A percentile compares a stretch with the other conserved stretches of the same genome.
Conservation (phyloP, 92 coral and sea anemone genomes). For the Porites lobata region DNA sequence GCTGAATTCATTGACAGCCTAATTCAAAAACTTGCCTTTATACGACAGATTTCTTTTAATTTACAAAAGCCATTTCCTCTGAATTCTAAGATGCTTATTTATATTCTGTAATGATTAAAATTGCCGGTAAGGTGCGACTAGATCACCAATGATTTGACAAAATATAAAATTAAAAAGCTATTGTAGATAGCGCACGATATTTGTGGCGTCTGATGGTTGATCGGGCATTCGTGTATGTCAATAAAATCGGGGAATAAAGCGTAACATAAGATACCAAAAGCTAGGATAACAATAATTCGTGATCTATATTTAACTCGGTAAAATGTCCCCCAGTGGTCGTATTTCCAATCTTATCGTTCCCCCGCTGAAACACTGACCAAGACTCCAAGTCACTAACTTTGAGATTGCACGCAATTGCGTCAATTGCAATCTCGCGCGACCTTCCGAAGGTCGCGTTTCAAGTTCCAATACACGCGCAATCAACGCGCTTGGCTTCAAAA, state of each 20-base stretch:
- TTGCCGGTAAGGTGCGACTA: not conserved
- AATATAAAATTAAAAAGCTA: constrained; percentile 18
- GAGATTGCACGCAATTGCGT: constrained; percentile 19
- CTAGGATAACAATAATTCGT: constrained; percentile 8
- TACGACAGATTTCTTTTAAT: not conserved
- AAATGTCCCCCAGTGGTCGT: constrained; percentile 21
- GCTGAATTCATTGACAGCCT: constrained; percentile 36
- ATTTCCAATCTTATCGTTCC: not conserved
- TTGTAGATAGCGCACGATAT: not conserved
- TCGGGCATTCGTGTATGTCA: not conserved
- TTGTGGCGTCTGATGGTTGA: not conserved
- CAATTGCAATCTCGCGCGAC: not conserved
- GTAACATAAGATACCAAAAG: constrained; percentile 21
- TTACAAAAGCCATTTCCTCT: constrained; percentile 20
- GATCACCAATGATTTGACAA: constrained; percentile 22
- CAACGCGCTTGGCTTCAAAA: constrained; percentile 59
- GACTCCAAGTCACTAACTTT: not conserved
- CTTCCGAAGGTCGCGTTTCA: not conserved
- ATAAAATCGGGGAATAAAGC: constrained; percentile 1
- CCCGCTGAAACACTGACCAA: not conserved
- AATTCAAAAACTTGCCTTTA: constrained; percentile 10
- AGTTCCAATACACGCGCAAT: constrained; percentile 1
- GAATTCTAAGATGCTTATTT: not conserved
- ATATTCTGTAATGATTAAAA: constrained; percentile 6
- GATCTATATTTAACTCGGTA: not conserved